Evolutionary conservation across 2,888 invertebrate species (phyloP).

Genomic region (Portevinia maculata): DNA sequence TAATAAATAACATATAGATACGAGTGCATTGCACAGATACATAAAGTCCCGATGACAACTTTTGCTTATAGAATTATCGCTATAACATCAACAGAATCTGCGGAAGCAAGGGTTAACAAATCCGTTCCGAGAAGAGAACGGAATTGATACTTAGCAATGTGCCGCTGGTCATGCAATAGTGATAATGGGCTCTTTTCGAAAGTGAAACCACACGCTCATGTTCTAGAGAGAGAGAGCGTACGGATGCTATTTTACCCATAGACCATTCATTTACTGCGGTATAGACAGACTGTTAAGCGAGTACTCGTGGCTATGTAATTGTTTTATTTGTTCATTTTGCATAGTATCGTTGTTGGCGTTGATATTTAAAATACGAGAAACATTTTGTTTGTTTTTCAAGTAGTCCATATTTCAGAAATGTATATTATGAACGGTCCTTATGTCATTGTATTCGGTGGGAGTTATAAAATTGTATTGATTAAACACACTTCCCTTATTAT

Average conservation of each 20-base stretch:
- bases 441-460: not conserved
- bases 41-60: slow-evolving; percentile 48
- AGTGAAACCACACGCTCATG: slow-evolving; percentile 22
- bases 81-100: slow-evolving; percentile 18
- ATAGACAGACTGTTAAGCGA: not conserved
- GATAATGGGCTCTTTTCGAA: slow-evolving; percentile 14
- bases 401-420: slow-evolving; percentile 15
- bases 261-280: not conserved
- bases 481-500: slow-evolving; percentile 17
- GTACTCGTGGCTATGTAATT: slow-evolving; percentile 42
- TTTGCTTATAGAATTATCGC: slow-evolving; percentile 54
- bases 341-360: slow-evolving; percentile 41
- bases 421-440: slow-evolving; percentile 2
- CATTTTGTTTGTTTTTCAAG: no score
- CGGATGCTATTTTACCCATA: slow-evolving; percentile 16
- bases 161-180: slow-evolving; percentile 22
- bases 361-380: not conserved
- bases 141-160: slow-evolving; percentile 39
- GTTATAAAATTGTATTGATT: slow-evolving; percentile 26
- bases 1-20: slow-evolving; percentile 39
- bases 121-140: slow-evolving; percentile 25
- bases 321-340: slow-evolving; percentile 30
- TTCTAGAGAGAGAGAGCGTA: not conserved
- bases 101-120: slow-evolving; percentile 1
- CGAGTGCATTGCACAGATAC: not conserved